Evolutionary conservation across 1,140 invertebrate species (phyloP).

Genomic region (Cydia splendana): DNA sequence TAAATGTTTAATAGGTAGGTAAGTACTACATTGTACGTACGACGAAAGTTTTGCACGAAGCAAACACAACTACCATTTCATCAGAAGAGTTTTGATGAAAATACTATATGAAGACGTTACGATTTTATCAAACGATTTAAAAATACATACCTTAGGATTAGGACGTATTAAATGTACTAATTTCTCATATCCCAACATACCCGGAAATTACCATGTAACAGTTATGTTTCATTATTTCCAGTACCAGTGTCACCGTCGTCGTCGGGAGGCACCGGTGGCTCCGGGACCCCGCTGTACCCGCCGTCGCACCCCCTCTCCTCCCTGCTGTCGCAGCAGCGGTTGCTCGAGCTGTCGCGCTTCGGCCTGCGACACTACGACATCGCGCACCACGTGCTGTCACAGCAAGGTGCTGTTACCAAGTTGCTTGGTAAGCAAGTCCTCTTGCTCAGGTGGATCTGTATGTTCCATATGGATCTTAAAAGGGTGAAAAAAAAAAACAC

Average conservation of each 20-base stretch:
- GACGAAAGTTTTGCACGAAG: too few relatives aligned
- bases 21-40: too few relatives aligned
- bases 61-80: too few relatives aligned
- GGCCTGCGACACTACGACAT: slow-evolving; percentile 93
- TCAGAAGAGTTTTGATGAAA: too few relatives aligned
- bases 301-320: slow-evolving; percentile 84
- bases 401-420: slow-evolving; percentile 95
- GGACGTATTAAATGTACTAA: too few relatives aligned
- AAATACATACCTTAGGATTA: too few relatives aligned
- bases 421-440: slow-evolving; percentile 85
- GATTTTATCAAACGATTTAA: too few relatives aligned
- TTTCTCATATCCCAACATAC: not conserved
- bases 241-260: slow-evolving; percentile 75
- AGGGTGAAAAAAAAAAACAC: too few relatives aligned
- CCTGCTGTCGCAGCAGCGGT: slow-evolving; percentile 85
- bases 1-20: too few relatives aligned
- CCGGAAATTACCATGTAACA: not conserved
- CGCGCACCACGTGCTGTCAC: slow-evolving; percentile 91
- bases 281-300: slow-evolving; percentile 72
- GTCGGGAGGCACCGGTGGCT: slow-evolving; percentile 69
- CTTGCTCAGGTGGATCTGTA: not conserved
- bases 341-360: slow-evolving; percentile 91
- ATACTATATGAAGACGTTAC: too few relatives aligned
- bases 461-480: too few relatives aligned
- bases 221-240: slow-evolving; percentile 47